Conservation (phyloP, 2,888 invertebrate species). For the Ectemnius cavifrons region DNA sequence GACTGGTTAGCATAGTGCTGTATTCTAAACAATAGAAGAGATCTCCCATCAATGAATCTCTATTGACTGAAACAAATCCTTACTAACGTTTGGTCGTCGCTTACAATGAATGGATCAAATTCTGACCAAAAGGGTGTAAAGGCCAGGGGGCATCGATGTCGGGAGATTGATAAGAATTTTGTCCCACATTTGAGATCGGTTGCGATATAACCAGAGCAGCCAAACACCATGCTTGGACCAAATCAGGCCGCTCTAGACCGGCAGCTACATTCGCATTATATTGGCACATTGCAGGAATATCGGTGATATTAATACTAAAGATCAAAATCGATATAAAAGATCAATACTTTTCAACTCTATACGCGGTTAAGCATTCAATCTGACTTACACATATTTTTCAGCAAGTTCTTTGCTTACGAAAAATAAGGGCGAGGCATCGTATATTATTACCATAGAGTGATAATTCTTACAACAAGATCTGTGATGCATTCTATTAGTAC, state of each 20-base stretch:
- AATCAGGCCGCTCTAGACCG: conserved; percentile 86
- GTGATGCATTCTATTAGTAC: conserved; percentile 63
- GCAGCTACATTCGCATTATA: conserved; percentile 89
- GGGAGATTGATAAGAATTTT: conserved; percentile 65
- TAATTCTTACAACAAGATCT: conserved; percentile 71
- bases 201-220: conserved; percentile 84
- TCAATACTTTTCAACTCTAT: neutral
- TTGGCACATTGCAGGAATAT: conserved; percentile 84
- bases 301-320: conserved; percentile 71
- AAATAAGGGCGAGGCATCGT: conserved; percentile 87
- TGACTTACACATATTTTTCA: conserved; percentile 86
- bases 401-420: conserved; percentile 90
- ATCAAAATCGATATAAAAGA: neutral
- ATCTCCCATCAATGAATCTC: neutral
- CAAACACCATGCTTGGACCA: conserved; percentile 93
- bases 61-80: no score
- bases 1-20: conserved; percentile 88
- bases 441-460: conserved; percentile 84
- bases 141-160: conserved; percentile 85
- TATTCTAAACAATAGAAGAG: conserved; percentile 80
- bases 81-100: conserved; percentile 67
- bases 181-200: conserved; percentile 64
- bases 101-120: conserved; percentile 91
- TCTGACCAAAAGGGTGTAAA: conserved; percentile 91
- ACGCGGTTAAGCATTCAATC: neutral